Percentiles rank a stretch among this genome's conserved stretches.
Conservation (phyloP, 1,140 invertebrate species). For the Artemia franciscana region DNA sequence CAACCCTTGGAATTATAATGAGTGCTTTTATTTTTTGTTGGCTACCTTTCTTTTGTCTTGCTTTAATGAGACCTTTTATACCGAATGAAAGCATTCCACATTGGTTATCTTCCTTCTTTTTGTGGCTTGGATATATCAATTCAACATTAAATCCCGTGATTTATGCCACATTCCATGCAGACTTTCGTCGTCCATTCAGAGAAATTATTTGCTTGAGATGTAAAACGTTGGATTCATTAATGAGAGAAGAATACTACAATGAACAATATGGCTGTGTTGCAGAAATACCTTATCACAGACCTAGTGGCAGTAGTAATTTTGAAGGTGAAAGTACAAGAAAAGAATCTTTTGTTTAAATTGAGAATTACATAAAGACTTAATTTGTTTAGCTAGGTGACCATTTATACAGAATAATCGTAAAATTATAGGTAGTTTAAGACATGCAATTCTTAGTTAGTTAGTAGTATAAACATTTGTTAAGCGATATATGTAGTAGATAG, state of each 20-base stretch:
- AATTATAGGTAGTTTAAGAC: no score
- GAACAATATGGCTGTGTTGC: constrained; percentile 48
- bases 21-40: constrained; percentile 88
- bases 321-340: neutral
- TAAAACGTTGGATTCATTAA: constrained; percentile 63
- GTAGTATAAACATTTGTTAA: no score
- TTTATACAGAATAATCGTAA: no score
- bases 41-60: constrained; percentile 87
- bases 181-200: constrained; percentile 77
- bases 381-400: no score
- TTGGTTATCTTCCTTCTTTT: constrained; percentile 34
- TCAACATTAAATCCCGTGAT: constrained; percentile 78
- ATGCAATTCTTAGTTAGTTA: no score
- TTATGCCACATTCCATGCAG: constrained; percentile 70
- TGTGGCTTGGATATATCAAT: constrained; percentile 84
- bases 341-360: neutral
- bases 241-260: constrained; percentile 75
- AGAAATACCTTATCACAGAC: constrained; percentile 28
- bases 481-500: no score
- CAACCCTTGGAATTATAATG: constrained; percentile 91
- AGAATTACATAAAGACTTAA: no score
- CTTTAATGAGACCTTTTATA: constrained; percentile 59
- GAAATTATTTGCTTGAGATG: constrained; percentile 71
- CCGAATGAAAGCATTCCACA: constrained; percentile 30
- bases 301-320: neutral